Conservation (phyloP, 2,888 invertebrate species). For the Stenchaetothrips biformis region DNA sequence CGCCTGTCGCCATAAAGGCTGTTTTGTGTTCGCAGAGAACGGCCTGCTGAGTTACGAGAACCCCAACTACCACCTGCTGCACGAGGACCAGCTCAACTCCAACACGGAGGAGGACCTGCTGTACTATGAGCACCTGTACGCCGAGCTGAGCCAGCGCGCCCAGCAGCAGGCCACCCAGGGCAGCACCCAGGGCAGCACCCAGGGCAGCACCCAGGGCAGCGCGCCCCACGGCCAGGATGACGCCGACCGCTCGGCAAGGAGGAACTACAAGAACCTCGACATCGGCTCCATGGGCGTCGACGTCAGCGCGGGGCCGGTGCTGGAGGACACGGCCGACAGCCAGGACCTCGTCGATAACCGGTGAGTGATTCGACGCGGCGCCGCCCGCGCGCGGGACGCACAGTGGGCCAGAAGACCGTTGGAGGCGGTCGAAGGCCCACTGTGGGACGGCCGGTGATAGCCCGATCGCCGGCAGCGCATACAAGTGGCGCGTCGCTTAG, state of each 20-base stretch:
- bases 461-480: too few relatives aligned
- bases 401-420: too few relatives aligned
- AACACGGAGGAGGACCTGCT: constrained; percentile 56
- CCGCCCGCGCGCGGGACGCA: not conserved
- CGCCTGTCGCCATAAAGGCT: constrained; percentile 40
- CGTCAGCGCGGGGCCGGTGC: constrained; percentile 55
- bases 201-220: constrained; percentile 51
- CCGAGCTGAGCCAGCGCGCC: constrained; percentile 56
- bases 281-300: constrained; percentile 68
- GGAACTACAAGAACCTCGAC: constrained; percentile 62
- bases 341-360: constrained; percentile 51
- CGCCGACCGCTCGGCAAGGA: constrained; percentile 45
- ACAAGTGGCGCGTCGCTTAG: not conserved
- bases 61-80: constrained; percentile 79
- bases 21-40: constrained; percentile 62
- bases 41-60: constrained; percentile 87
- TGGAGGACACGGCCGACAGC: constrained; percentile 40
- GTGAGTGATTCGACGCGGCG: constrained; percentile 43
- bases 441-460: not conserved
- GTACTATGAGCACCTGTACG: constrained; percentile 65
- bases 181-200: constrained; percentile 33
- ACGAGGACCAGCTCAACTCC: constrained; percentile 70
- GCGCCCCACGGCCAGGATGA: constrained; percentile 40
- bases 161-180: constrained; percentile 46
- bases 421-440: too few relatives aligned